These are phyloP conservation scores for Thomomys bottae DNA, from an alignment of 2,113 vertebrate genomes.

Conservation along the genomic window DNA sequence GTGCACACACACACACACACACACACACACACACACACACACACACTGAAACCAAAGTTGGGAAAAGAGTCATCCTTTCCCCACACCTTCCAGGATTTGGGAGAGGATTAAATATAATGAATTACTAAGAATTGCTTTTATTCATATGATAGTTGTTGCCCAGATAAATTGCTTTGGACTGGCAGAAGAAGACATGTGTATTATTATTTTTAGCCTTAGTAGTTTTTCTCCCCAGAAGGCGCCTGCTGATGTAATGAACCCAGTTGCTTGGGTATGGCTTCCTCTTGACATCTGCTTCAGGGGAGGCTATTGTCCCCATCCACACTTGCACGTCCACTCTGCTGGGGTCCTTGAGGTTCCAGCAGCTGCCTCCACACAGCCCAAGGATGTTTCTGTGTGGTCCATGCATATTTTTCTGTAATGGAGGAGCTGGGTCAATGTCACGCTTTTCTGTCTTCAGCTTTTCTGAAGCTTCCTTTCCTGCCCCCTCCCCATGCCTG, in stretches of 20 bases:
- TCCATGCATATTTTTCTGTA: not conserved
- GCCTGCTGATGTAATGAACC: not conserved
- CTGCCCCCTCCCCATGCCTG: rapidly evolving
- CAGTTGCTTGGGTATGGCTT: not conserved
- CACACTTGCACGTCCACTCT: not conserved
- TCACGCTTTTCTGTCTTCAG: not conserved
- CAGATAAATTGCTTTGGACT: not conserved
- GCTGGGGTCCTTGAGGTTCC: not conserved
- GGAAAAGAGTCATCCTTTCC: not conserved
- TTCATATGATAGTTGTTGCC: not conserved
- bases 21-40: no score
- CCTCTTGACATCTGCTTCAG: not conserved
- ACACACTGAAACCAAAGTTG: no score
- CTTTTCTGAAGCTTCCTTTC: not conserved
- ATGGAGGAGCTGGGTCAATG: not conserved
- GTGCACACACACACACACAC: no score
- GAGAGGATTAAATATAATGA: not conserved
- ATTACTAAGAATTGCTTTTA: slow-evolving; percentile 43
- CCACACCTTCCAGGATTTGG: not conserved
- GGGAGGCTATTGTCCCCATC: not conserved
- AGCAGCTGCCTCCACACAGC: not conserved
- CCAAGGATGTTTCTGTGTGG: not conserved
- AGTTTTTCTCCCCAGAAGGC: not conserved
- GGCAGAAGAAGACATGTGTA: not conserved
- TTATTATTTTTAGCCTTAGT: not conserved